Conservation (phyloP, 2,797 vertebrate species). For the Paedocypris micromegethes region DNA sequence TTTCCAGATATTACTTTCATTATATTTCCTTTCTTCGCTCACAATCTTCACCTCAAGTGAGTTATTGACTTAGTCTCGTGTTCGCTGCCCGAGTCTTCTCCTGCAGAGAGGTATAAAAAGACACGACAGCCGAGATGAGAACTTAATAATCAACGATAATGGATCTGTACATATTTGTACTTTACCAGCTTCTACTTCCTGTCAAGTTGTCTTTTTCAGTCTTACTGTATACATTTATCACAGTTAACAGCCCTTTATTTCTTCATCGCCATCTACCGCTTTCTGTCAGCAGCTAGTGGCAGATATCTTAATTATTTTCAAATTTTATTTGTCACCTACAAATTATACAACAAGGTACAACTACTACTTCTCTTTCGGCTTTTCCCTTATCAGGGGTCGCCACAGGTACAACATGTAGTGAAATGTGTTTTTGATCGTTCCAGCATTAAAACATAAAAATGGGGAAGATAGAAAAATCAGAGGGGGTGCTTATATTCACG, state of each 20-base stretch:
- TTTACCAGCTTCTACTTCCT: constrained; percentile 42
- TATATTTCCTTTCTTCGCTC: constrained; percentile 52
- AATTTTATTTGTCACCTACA: too few species aligned
- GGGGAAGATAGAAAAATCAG: too few species aligned
- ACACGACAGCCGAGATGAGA: constrained; percentile 62
- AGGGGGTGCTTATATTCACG: too few species aligned
- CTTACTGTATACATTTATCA: constrained; percentile 1
- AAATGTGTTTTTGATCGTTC: too few species aligned
- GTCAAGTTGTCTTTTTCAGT: constrained; percentile 15
- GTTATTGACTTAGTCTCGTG: constrained; percentile 65
- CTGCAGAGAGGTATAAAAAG: constrained; percentile 66
- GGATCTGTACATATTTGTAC: constrained; percentile 50
- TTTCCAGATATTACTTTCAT: constrained; percentile 48
- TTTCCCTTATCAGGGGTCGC: too few species aligned
- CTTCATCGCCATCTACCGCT: constrained; percentile 3
- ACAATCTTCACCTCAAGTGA: constrained; percentile 57
- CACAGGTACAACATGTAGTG: too few species aligned
- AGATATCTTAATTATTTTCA: too few species aligned
- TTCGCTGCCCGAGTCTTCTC: constrained; percentile 52
- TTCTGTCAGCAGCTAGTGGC: constrained; percentile 28
- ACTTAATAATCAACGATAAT: constrained; percentile 62
- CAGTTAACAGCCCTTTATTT: background rate
- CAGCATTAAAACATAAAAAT: too few species aligned
- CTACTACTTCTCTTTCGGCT: too few species aligned
- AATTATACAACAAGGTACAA: too few species aligned